Percentiles rank a stretch among this genome's conserved stretches.
These are phyloP conservation scores for Linurgus olivaceus DNA, from an alignment of 2,797 vertebrate species.

Conservation along the genomic window DNA sequence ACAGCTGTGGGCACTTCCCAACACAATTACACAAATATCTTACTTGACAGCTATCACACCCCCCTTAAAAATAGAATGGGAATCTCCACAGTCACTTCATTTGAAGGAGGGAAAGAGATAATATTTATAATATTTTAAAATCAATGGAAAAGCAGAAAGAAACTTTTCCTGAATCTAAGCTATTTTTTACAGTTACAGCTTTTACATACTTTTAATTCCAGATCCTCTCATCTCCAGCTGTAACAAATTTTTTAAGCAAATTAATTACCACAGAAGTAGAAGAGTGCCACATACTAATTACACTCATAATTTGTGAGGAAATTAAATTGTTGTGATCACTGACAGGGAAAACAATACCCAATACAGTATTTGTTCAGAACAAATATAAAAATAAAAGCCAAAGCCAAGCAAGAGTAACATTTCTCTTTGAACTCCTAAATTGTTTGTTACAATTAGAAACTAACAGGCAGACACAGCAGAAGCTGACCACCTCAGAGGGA, in stretches of 20 bases:
- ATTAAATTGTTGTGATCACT: not conserved
- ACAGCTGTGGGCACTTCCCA: not conserved
- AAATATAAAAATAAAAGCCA: not conserved
- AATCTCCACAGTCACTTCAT: not conserved
- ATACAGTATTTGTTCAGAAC: not conserved
- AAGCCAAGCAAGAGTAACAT: not conserved
- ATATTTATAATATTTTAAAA: not conserved
- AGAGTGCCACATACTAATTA: not conserved
- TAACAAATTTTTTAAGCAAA: not conserved
- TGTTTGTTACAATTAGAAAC: slow-evolving; percentile 5
- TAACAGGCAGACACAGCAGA: not conserved
- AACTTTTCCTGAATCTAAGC: not conserved
- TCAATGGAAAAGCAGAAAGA: not conserved
- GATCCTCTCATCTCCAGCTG: not conserved
- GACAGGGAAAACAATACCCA: not conserved
- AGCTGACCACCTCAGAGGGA: not conserved
- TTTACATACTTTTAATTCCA: not conserved
- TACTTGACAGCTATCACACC: not conserved
- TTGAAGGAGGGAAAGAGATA: not conserved
- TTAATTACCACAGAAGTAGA: not conserved
- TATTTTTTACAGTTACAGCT: not conserved
- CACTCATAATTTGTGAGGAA: not conserved
- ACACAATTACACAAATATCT: not conserved
- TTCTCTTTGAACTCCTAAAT: not conserved
- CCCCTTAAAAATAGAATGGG: not conserved